Conservation (phyloP, 1,140 invertebrate genomes). For the Proctacanthus coquilletti region DNA sequence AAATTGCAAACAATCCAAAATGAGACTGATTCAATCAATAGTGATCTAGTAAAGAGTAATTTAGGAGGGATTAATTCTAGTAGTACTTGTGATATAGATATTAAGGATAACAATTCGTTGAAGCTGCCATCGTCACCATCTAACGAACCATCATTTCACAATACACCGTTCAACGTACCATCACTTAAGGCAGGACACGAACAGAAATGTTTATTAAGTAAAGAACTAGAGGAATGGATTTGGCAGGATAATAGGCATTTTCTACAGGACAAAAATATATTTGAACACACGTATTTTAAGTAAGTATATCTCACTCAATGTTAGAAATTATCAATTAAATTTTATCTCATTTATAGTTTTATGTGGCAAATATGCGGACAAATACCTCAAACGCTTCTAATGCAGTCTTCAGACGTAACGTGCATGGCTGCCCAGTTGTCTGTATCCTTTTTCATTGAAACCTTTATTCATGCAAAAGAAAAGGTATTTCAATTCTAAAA, state of each 20-base stretch:
- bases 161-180: no score
- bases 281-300: constrained; percentile 90
- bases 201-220: constrained; percentile 50
- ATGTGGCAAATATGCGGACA: constrained; percentile 93
- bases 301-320: constrained; percentile 32
- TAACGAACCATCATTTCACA: no score
- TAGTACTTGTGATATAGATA: constrained; percentile 7
- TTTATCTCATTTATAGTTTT: constrained; percentile 44
- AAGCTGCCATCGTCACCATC: not conserved
- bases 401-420: constrained; percentile 60
- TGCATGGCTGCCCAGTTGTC: constrained; percentile 76
- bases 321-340: constrained; percentile 1
- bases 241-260: constrained; percentile 95
- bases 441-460: constrained; percentile 89
- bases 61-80: constrained; percentile 2
- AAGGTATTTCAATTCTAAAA: constrained; percentile 41
- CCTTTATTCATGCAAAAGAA: constrained; percentile 92
- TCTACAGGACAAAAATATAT: constrained; percentile 87
- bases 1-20: constrained; percentile 9
- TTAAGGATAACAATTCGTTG: not conserved
- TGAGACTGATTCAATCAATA: constrained; percentile 9
- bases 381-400: constrained; percentile 74
- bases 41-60: not conserved
- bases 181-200: no score
- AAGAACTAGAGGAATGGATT: constrained; percentile 77